Percentiles rank a stretch among this genome's conserved stretches.
These are phyloP conservation scores for Formicarius rufipectus DNA, from an alignment of 2,113 vertebrate genomes.

Conservation along the genomic window DNA sequence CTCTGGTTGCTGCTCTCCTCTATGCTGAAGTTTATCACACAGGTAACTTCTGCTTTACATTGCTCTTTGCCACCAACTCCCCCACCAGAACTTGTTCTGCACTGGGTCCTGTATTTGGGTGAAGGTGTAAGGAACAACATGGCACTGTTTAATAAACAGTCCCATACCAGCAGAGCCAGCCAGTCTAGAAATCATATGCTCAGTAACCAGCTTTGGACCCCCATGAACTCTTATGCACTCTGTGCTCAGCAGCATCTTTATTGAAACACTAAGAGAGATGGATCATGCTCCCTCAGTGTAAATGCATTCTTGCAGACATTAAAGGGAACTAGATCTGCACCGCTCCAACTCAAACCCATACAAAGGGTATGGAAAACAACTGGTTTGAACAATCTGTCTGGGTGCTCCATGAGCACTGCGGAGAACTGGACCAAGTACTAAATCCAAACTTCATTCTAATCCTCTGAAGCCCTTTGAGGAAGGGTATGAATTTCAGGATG, in stretches of 20 bases:
- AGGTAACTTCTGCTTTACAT: background rate
- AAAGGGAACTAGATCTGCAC: background rate
- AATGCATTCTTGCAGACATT: background rate
- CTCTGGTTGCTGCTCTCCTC: background rate
- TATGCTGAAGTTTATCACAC: background rate
- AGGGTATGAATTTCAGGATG: background rate
- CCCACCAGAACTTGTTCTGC: background rate
- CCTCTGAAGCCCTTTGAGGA: background rate
- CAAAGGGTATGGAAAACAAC: background rate
- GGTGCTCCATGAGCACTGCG: background rate
- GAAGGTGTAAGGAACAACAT: background rate
- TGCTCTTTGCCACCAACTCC: background rate
- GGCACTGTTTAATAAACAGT: background rate
- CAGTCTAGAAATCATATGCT: background rate
- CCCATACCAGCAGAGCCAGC: background rate
- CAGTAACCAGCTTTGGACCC: background rate
- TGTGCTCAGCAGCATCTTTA: background rate
- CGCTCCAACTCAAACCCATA: background rate
- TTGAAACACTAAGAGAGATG: background rate
- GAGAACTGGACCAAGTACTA: background rate
- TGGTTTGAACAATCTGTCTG: background rate
- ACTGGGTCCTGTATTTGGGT: background rate
- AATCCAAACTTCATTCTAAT: background rate
- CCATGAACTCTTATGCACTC: background rate
- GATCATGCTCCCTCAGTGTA: rapidly evolving